Conservation (phyloP, 2,888 invertebrate genomes). For the Argyresthia albistria region DNA sequence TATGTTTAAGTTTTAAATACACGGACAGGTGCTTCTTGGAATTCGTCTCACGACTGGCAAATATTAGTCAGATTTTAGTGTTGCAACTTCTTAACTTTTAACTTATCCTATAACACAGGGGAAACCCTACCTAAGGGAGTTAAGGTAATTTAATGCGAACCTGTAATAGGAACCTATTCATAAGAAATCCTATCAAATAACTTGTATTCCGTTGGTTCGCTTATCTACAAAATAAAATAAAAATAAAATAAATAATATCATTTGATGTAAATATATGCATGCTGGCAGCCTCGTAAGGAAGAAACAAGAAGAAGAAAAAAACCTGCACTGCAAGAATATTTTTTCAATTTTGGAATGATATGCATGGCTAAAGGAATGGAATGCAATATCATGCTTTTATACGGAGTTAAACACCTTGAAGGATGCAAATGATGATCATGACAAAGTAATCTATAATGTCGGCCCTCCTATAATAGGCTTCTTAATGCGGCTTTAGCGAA, state of each 20-base stretch:
- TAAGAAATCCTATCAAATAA: too few species aligned
- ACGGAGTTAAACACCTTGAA: not conserved
- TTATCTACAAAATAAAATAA: too few species aligned
- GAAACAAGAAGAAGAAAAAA: slow-evolving; percentile 7
- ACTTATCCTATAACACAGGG: too few species aligned
- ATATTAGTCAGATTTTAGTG: too few species aligned
- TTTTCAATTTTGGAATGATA: slow-evolving; percentile 34
- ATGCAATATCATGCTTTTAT: slow-evolving; percentile 15
- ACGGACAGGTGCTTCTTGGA: slow-evolving; percentile 19
- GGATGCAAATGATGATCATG: slow-evolving; percentile 15
- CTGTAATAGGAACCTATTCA: too few species aligned
- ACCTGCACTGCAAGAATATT: slow-evolving; percentile 21
- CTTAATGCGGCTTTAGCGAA: not conserved
- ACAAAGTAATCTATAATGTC: not conserved
- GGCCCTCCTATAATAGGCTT: not conserved
- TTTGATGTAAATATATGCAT: not conserved
- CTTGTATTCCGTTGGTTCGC: too few species aligned
- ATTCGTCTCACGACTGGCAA: not conserved
- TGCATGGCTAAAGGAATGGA: slow-evolving; percentile 24
- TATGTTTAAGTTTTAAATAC: slow-evolving; percentile 24
- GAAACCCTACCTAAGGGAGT: too few species aligned
- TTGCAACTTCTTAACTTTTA: too few species aligned
- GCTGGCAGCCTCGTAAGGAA: not conserved
- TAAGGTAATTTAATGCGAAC: too few species aligned
- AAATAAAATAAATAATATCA: too few species aligned